phyloP scores from a whole-genome alignment of 2,797 vertebrate genomes.

The Menidia menidia region DNA sequence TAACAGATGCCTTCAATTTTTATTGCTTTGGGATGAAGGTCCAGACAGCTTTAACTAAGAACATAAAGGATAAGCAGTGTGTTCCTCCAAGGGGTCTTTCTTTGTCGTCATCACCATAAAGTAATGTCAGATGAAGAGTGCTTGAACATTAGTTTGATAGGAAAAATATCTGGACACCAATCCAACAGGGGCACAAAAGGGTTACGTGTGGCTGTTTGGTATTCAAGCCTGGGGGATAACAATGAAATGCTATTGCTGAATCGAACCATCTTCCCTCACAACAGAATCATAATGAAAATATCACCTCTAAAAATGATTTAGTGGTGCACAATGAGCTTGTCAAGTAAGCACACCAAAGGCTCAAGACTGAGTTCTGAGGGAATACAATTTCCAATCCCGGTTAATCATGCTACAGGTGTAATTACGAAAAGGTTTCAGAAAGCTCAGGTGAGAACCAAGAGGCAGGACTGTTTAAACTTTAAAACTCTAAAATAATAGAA shows the following conservation, averaged over 20 bases:
- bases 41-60: constrained; percentile 71
- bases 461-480: too few species aligned
- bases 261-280: constrained; percentile 30
- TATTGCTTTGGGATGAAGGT: constrained; percentile 51
- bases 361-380: too few species aligned
- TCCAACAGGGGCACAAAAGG: constrained; percentile 39
- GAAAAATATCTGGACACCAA: constrained; percentile 33
- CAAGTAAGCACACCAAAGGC: too few species aligned
- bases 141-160: constrained; percentile 33
- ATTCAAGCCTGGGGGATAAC: constrained; percentile 43
- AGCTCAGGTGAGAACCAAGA: too few species aligned
- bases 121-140: constrained; percentile 78
- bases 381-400: too few species aligned
- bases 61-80: constrained; percentile 71
- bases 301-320: too few species aligned
- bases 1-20: constrained; percentile 79
- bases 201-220: constrained; percentile 56
- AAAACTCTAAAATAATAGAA: too few species aligned
- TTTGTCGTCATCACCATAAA: constrained; percentile 82
- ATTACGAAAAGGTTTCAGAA: too few species aligned
- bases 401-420: too few species aligned
- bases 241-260: constrained; percentile 41
- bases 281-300: too few species aligned
- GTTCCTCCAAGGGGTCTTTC: constrained; percentile 69
- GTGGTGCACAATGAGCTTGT: too few species aligned